Conservation (phyloP, 2,113 vertebrate genomes). For the Neomonachus schauinslandi region DNA sequence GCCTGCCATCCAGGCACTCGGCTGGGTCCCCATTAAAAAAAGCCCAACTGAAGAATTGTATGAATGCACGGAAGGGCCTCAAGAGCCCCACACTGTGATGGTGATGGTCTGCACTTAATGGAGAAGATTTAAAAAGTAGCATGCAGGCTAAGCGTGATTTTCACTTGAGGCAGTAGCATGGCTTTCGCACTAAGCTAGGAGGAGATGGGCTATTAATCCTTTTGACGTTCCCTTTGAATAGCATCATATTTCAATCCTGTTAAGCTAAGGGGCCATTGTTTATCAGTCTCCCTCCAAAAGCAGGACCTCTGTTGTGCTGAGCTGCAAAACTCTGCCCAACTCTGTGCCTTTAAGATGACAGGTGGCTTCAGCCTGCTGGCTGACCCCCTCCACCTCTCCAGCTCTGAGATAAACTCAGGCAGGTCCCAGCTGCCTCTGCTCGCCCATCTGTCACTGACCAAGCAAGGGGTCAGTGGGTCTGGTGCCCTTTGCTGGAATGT, state of each 20-base stretch:
- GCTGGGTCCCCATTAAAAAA: background rate
- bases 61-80: fast-evolving
- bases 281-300: slow-evolving; percentile 59
- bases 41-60: background rate
- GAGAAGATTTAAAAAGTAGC: background rate
- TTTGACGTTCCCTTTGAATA: slow-evolving; percentile 70
- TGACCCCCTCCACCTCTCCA: slow-evolving; percentile 9
- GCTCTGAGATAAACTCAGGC: background rate
- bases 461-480: slow-evolving; percentile 16
- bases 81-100: fast-evolving
- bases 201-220: slow-evolving; percentile 73
- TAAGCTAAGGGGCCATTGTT: slow-evolving; percentile 62
- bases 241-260: slow-evolving; percentile 75
- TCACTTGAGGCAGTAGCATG: fast-evolving
- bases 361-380: background rate
- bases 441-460: slow-evolving; percentile 24
- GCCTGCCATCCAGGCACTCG: fast-evolving
- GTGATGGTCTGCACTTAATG: background rate
- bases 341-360: background rate
- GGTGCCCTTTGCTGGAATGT: background rate
- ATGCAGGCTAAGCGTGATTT: fast-evolving
- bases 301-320: slow-evolving; percentile 64
- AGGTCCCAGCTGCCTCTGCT: background rate
- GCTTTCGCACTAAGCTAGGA: background rate
- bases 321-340: background rate